These are phyloP conservation scores for Villa cingulata DNA, from an alignment of 2,888 invertebrate genomes.

Conservation along the genomic window DNA sequence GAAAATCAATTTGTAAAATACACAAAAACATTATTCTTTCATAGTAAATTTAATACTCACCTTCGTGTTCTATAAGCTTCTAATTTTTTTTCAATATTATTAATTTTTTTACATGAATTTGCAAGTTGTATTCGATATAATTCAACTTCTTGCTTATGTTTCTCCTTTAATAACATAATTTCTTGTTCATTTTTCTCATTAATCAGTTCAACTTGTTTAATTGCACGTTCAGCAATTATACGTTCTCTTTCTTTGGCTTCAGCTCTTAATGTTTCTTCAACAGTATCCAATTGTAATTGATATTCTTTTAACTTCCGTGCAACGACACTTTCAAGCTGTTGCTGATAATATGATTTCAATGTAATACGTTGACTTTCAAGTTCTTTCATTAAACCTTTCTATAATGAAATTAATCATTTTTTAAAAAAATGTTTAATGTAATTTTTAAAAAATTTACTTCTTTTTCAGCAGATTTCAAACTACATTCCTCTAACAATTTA, in stretches of 20 bases:
- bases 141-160: conserved; percentile 63
- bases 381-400: conserved; percentile 42
- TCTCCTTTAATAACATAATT: conserved; percentile 61
- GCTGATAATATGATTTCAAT: conserved; percentile 61
- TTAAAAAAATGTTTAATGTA: background rate
- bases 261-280: conserved; percentile 48
- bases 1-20: background rate
- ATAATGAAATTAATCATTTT: conserved; percentile 3
- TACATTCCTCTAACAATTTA: conserved; percentile 32
- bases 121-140: conserved; percentile 56
- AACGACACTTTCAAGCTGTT: conserved; percentile 66
- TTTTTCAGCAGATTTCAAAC: conserved; percentile 41
- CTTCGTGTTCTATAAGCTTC: conserved; percentile 28
- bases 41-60: conserved; percentile 9
- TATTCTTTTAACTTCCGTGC: conserved; percentile 63
- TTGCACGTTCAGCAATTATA: conserved; percentile 53
- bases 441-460: conserved; percentile 42
- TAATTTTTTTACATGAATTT: conserved; percentile 53
- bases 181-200: conserved; percentile 61
- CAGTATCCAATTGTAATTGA: conserved; percentile 55
- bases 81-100: conserved; percentile 47
- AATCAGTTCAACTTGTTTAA: conserved; percentile 56
- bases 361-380: conserved; percentile 50
- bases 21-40: conserved; percentile 12
- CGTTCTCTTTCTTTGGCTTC: conserved; percentile 52